Conservation (phyloP, 2,888 invertebrate species). For the Hyalella azteca region DNA sequence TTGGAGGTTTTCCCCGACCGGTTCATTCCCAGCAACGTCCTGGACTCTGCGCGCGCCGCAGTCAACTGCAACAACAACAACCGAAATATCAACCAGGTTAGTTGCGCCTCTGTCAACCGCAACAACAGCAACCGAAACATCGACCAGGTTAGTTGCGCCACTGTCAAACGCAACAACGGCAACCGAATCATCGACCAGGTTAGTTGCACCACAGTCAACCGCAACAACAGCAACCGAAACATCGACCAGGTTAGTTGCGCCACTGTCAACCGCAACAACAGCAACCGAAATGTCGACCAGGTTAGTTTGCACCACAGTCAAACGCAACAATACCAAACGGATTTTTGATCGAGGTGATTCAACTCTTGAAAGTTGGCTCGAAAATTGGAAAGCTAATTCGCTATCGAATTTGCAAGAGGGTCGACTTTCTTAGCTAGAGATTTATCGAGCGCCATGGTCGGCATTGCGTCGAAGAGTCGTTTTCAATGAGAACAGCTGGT, state of each 20-base stretch:
- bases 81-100: conserved; percentile 44
- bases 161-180: no score
- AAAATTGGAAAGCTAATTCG: no score
- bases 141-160: conserved; percentile 44
- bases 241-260: conserved; percentile 61
- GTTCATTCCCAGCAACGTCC: conserved; percentile 77
- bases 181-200: no score
- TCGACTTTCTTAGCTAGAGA: no score
- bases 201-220: conserved; percentile 73
- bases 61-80: conserved; percentile 65
- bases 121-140: conserved; percentile 31
- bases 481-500: no score
- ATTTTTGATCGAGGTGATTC: no score
- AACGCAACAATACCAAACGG: no score
- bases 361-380: no score
- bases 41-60: conserved; percentile 74
- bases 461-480: no score
- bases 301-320: no score
- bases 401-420: no score
- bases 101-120: neutral
- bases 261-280: conserved; percentile 68
- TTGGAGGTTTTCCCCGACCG: conserved; percentile 82
- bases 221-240: conserved; percentile 29
- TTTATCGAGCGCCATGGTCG: no score
- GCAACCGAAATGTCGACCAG: conserved; percentile 39